Conservation (phyloP, 2,888 invertebrate species). For the Argyresthia albistria region DNA sequence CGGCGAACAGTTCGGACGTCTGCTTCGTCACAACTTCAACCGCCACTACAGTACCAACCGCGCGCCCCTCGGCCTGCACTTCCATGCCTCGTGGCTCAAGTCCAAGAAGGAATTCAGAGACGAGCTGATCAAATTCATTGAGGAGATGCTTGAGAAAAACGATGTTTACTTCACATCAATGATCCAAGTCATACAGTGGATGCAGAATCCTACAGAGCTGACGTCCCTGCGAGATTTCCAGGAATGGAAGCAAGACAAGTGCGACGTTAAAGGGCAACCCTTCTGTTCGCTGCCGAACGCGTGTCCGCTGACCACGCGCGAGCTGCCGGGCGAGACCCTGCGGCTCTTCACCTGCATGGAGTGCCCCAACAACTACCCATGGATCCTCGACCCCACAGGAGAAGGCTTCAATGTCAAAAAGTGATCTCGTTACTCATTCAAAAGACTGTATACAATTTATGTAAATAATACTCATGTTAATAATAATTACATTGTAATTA, state of each 20-base stretch:
- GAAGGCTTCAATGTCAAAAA: conserved; percentile 91
- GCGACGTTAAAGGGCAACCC: conserved; percentile 94
- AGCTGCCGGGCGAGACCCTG: conserved; percentile 92
- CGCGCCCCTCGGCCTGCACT: conserved; percentile 92
- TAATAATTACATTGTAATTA: background rate
- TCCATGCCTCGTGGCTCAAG: conserved; percentile 96
- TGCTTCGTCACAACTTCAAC: conserved; percentile 94
- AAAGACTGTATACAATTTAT: conserved; percentile 68
- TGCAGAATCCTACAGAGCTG: conserved; percentile 94
- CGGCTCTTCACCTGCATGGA: conserved; percentile 96
- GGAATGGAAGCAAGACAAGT: conserved; percentile 94
- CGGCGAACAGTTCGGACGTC: conserved; percentile 91
- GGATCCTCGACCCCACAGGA: conserved; percentile 95
- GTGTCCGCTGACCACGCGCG: conserved; percentile 90
- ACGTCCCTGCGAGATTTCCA: conserved; percentile 91
- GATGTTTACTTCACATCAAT: conserved; percentile 95
- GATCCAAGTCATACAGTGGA: conserved; percentile 95
- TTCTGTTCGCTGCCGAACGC: conserved; percentile 94
- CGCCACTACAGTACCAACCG: conserved; percentile 94
- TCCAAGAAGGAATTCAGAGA: conserved; percentile 94
- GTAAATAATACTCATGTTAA: conserved; percentile 55
- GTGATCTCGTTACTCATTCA: conserved; percentile 70
- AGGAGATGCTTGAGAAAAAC: conserved; percentile 90
- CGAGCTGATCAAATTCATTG: conserved; percentile 92
- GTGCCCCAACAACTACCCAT: conserved; percentile 95